Base-by-base conservation (phyloP, 37 sponge, comb jelly and placozoan species). In the Hexactinellida sp. region DNA sequence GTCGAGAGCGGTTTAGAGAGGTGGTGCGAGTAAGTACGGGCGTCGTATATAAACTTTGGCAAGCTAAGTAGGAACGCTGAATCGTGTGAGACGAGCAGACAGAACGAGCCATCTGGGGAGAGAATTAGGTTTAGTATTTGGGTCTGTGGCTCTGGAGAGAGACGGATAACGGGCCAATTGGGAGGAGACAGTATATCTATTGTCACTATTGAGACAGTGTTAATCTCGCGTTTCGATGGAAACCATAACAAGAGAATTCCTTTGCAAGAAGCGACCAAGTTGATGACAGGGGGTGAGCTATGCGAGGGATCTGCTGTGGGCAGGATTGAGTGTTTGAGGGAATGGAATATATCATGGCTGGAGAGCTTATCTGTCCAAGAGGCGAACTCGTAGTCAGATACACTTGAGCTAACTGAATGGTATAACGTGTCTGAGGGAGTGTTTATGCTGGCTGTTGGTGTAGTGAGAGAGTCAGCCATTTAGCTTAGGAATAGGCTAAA, bases 301-400 rank as follows among this genome's bases (percentile, higher is more conserved):
- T 25, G 76, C 3, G 19, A 21, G 3, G 25, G 1, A 23, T 7
- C 25, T 3, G 21, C 5, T 21, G 76, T 63, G 5, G 76, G 76
- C 3, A n/a, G 76, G 5, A 63, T 63, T 1, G 76, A 63, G 76
- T 63, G 34, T 63, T 63, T 63, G 76, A 63, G 76, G 34, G 76
- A 63, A n/a, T 25, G 25, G 34, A 63, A 63, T 10, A 63, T 63
- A 7, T 63, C 76, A 63, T 63, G 76, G 13, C 30, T 63, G 3
- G 76, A 63, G 3, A 63, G 76, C 76, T 63, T 63, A 7, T 63
- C 76, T 32, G 76, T 63, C 76, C 76, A 63, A 25, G 76, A 63
- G 13, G 30, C 3, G 76, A 63, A 63, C 5, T 63, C 76, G 21
- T 7, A 63, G 1, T 63, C 76, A 21, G 76, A 63, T 32, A 63